phyloP scores from a whole-genome alignment of 2,113 vertebrate genomes.

The Vicugna pacos region DNA sequence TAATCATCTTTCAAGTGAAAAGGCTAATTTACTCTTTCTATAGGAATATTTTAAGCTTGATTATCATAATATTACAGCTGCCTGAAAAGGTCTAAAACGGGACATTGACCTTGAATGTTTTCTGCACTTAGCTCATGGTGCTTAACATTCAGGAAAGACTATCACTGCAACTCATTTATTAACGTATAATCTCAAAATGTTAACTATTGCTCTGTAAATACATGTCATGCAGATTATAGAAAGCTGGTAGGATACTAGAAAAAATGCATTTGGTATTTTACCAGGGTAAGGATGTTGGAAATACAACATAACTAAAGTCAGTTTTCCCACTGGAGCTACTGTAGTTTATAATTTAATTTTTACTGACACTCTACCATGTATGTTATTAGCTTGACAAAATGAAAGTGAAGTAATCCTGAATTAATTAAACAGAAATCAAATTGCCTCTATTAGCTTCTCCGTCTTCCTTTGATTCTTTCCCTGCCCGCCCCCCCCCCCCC shows the following conservation, averaged over 20 bases:
- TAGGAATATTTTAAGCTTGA: conserved; percentile 90
- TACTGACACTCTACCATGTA: conserved; percentile 88
- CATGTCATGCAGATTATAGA: conserved; percentile 80
- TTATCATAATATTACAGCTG: conserved; percentile 90
- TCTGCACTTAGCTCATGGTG: conserved; percentile 84
- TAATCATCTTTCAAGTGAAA: conserved; percentile 89
- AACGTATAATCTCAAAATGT: conserved; percentile 87
- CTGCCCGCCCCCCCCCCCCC: conserved; percentile 36
- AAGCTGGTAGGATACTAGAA: conserved; percentile 79
- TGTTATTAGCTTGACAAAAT: conserved; percentile 90
- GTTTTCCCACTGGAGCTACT: conserved; percentile 86
- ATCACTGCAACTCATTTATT: conserved; percentile 87
- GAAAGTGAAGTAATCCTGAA: conserved; percentile 91
- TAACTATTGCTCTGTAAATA: conserved; percentile 86
- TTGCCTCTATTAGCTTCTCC: conserved; percentile 86
- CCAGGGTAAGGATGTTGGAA: conserved; percentile 83
- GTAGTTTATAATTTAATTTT: conserved; percentile 91
- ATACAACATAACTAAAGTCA: conserved; percentile 84
- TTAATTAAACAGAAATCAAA: conserved; percentile 90
- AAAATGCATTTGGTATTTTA: conserved; percentile 83
- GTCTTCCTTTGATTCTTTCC: conserved; percentile 79
- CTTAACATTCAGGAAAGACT: conserved; percentile 90
- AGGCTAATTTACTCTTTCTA: conserved; percentile 90
- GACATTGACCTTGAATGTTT: conserved; percentile 89
- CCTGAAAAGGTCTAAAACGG: conserved; percentile 89